Evolutionary conservation across 23 tunicate genomes (phyloP), one percentile per base, ranked within the genome.

Genomic region (Clavelina lepadiformis): DNA sequence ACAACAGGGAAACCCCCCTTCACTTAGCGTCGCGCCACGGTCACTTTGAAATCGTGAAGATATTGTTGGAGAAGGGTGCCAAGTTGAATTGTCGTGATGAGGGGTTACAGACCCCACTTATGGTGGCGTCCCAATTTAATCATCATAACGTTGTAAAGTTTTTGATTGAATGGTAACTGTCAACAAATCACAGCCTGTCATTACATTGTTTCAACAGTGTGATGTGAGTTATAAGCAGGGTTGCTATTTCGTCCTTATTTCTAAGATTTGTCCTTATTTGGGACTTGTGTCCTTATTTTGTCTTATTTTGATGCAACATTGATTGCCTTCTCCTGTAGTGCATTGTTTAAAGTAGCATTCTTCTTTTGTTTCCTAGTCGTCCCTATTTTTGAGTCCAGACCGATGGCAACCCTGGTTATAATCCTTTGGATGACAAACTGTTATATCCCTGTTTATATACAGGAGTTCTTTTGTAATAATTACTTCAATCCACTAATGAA

Each of bases 11-110:
- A 36, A 85, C 94, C n/a, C 82, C 93, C 35, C 35, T 93, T 1
- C 98, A 93, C 46, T 59, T 93, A 5, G 94, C 94, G 2, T 69
- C 94, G 19, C 67, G 71, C 20, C 77, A 85, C 53, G 98, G 98
- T 2, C 76, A 79, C 38, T 27, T 79, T 3, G 86, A 81, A 36
- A 81, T 89, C 18, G 89, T 63, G 18, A 57, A 71, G 36, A 75
- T 76, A 13, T 58, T 89, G 3, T 61, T 75, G 13, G 55, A 50
- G 46, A 75, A 75, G 2, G 94, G 94, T 7, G 98, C 98, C 15
- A 79, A 79, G 38, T 38, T 83, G 4, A 65, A 83, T 44, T 61
- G 49, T 5, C 31, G 73, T 25, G 79, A 93, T 49, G 88, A 74
- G 36, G 53, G 28, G 22, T 51, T 66, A 32, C 71, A 82, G 18